These are phyloP conservation scores for Aurelia aurita DNA, from an alignment of 30 jellyfish, hydroid and myxozoan species.

Conservation along the genomic window DNA sequence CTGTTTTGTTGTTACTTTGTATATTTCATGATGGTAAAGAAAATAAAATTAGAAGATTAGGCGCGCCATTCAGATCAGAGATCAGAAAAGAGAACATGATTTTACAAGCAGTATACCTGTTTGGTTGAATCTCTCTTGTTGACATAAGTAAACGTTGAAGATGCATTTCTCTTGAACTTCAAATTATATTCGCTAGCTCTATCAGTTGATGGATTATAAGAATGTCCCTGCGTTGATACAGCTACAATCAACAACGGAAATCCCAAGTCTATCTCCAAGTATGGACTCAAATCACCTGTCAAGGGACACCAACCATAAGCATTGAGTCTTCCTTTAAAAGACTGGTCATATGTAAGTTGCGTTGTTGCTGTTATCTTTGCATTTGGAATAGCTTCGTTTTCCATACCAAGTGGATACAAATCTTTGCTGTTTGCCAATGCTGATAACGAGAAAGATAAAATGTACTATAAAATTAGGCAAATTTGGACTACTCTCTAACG, in stretches of 20 bases:
- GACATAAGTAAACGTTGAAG: not conserved
- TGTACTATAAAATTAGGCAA: too few species aligned
- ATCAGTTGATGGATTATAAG: not conserved
- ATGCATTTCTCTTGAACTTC: not conserved
- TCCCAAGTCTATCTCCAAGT: not conserved
- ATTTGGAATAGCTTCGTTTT: not conserved
- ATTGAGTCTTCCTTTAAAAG: slow-evolving; percentile 8
- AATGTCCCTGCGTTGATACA: slow-evolving; percentile 1
- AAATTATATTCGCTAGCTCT: not conserved
- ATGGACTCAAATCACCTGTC: not conserved
- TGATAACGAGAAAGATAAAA: too few species aligned
- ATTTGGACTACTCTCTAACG: not conserved
- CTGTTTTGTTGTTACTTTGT: too few species aligned
- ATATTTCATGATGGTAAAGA: too few species aligned
- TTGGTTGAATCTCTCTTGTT: not conserved
- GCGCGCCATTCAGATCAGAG: too few species aligned
- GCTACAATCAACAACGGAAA: not conserved
- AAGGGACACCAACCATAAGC: not conserved
- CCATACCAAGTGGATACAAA: not conserved
- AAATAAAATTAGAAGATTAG: too few species aligned
- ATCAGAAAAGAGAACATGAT: too few species aligned
- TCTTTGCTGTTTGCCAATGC: not conserved
- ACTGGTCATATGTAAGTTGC: not conserved
- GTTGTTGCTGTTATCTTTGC: slow-evolving; percentile 3
- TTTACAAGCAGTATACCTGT: not conserved